phyloP scores from a whole-genome alignment of 2,113 vertebrate genomes.

The Vimba vimba region DNA sequence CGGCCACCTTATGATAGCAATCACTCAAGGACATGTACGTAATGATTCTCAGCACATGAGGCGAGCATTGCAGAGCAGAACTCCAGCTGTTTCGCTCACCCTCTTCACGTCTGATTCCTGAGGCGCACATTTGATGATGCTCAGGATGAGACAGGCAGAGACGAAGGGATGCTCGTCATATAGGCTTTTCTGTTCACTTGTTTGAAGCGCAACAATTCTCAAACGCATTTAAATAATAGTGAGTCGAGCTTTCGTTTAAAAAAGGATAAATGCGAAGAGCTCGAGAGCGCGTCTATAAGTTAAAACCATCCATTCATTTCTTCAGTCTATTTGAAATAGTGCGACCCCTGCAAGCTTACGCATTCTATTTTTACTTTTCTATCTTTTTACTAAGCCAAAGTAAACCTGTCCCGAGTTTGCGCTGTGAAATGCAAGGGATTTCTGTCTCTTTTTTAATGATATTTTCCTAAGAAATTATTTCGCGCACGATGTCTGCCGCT shows the following conservation, averaged over 20 bases:
- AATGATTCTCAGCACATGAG: constrained; percentile 43
- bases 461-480: constrained; percentile 27
- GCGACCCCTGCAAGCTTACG: neutral
- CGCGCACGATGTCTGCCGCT: neutral
- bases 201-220: neutral
- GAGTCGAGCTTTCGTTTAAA: neutral
- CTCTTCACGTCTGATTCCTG: neutral
- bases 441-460: constrained; percentile 24
- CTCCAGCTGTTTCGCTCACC: constrained; percentile 37
- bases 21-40: constrained; percentile 48
- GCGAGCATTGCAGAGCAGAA: neutral
- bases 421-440: neutral
- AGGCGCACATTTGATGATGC: constrained; percentile 3
- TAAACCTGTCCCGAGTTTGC: neutral
- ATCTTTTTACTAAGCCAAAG: neutral
- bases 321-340: neutral
- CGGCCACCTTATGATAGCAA: constrained; percentile 42
- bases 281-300: neutral
- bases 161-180: neutral
- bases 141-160: constrained; percentile 1
- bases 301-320: neutral
- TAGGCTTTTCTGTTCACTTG: neutral
- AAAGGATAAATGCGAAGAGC: neutral
- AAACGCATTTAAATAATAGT: neutral
- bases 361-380: neutral